Conservation (phyloP, 2,113 vertebrate species). For the Eudyptes chrysolophus region DNA sequence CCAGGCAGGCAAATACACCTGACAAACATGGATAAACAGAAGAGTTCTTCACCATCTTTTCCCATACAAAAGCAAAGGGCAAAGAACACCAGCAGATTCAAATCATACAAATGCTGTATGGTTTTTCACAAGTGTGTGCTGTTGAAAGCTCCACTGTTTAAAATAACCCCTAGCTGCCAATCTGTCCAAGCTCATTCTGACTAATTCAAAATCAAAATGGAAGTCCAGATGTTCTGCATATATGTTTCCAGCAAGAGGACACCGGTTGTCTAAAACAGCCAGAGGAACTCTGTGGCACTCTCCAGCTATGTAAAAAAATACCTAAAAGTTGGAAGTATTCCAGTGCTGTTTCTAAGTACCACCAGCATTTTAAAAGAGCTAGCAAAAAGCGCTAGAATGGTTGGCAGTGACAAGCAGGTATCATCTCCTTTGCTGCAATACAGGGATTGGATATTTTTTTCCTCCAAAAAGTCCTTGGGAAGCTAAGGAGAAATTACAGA, state of each 20-base stretch:
- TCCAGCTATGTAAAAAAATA: background rate
- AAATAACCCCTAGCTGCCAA: background rate
- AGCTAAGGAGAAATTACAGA: slow-evolving; percentile 13
- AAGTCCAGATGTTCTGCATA: background rate
- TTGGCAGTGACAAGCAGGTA: background rate
- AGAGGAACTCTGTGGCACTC: background rate
- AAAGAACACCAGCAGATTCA: background rate
- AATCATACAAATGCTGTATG: background rate
- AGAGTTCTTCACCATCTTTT: background rate
- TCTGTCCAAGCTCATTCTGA: background rate
- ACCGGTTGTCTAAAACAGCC: background rate
- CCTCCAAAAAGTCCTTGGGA: background rate
- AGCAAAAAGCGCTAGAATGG: background rate
- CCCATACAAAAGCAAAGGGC: background rate
- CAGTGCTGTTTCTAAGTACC: background rate
- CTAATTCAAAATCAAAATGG: background rate
- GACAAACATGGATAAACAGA: background rate
- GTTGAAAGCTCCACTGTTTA: background rate
- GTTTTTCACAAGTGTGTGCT: background rate
- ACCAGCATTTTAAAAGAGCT: background rate
- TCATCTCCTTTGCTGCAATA: background rate
- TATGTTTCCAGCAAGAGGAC: background rate
- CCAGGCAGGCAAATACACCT: background rate
- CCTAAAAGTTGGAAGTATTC: background rate
- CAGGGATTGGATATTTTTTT: background rate